Evolutionary conservation across 2,113 vertebrate species (phyloP).

Genomic region (Gulo gulo): DNA sequence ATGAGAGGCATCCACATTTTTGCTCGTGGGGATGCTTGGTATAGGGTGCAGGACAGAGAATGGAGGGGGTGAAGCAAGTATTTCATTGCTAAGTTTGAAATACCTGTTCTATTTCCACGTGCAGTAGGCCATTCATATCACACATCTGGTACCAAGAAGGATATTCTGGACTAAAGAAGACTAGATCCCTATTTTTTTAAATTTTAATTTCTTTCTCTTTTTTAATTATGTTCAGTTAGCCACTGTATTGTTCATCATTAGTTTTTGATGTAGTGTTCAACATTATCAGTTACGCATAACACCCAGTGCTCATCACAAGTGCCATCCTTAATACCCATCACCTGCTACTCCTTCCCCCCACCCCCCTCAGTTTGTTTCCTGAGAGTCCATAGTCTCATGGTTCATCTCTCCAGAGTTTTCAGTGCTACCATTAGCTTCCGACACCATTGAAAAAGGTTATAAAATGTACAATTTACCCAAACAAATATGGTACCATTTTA

Average conservation of each 20-base stretch:
- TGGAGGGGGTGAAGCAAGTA: neutral
- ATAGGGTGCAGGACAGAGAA: neutral
- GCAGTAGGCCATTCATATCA: neutral
- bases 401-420: neutral
- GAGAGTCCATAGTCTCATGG: too few relatives aligned
- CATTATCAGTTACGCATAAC: too few relatives aligned
- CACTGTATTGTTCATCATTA: too few relatives aligned
- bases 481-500: neutral
- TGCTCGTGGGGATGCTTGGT: neutral
- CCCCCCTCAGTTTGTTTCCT: too few relatives aligned
- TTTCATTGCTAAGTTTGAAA: neutral
- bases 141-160: neutral
- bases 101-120: neutral
- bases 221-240: too few relatives aligned
- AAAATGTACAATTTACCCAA: neutral
- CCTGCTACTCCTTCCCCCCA: too few relatives aligned
- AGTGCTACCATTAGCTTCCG: neutral
- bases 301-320: too few relatives aligned
- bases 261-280: too few relatives aligned
- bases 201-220: neutral
- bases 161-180: neutral
- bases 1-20: neutral
- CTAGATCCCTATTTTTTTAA: neutral
- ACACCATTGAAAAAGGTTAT: neutral
- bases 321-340: too few relatives aligned